Conservation (phyloP, 1,140 invertebrate genomes). For the Plodia interpunctella region DNA sequence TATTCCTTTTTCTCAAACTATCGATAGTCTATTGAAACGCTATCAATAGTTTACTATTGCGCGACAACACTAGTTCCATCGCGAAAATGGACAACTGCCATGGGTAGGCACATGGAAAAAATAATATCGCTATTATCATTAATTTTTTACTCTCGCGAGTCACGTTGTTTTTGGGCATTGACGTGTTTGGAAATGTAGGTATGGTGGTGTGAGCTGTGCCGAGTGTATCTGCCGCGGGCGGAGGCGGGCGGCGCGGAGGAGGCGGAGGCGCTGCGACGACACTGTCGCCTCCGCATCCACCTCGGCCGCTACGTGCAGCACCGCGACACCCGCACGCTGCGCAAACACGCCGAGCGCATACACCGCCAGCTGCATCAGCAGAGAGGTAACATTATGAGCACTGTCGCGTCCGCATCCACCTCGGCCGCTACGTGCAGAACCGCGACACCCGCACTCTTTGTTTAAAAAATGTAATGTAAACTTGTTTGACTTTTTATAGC, state of each 20-base stretch:
- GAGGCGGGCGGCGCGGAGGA: constrained; percentile 74
- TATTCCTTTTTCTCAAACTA: no score
- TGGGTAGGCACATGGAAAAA: no score
- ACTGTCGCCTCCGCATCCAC: constrained; percentile 84
- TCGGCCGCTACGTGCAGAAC: constrained; percentile 84
- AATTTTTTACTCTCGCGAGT: no score
- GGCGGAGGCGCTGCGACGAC: constrained; percentile 80
- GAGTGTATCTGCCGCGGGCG: constrained; percentile 81
- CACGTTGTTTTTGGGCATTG: no score
- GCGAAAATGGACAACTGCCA: no score
- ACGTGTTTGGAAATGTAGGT: constrained; percentile 38
- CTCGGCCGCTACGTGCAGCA: constrained; percentile 84
- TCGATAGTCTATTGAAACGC: no score
- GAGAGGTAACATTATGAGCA: constrained; percentile 42
- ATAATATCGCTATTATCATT: no score
- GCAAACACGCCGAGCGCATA: constrained; percentile 82
- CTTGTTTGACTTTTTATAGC: no score
- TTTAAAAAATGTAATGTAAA: no score
- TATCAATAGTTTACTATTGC: no score
- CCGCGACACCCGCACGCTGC: constrained; percentile 83
- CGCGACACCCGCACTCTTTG: constrained; percentile 84
- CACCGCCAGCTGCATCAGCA: constrained; percentile 78
- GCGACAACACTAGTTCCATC: no score
- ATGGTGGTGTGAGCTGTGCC: constrained; percentile 85
- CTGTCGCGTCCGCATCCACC: constrained; percentile 81